Base-by-base conservation (phyloP, 1,140 invertebrate species). In the Bilobella aurantiaca region DNA sequence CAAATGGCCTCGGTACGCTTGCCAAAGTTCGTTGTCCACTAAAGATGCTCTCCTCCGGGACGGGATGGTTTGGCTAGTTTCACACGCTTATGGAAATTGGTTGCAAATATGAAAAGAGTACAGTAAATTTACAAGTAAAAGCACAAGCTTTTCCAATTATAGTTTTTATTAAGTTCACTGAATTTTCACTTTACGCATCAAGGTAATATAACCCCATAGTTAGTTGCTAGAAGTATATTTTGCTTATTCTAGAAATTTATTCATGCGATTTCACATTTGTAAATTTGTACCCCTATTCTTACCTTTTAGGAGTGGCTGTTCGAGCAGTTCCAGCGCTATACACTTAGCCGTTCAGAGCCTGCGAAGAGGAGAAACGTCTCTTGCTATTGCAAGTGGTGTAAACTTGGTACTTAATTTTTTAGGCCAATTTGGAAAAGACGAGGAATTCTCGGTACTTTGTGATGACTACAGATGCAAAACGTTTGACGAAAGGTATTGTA, bases 331-430 rank as follows among this genome's bases (percentile, higher is more conserved):
- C 27, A 61, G 47, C 27, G 64, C 32, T n/a, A n/a, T 69, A 14
- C 64, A 69, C 56, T 28, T 69, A 31, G 68, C 68, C 1, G 63
- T 64, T 25, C 32, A 65, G 5, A 63, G 42, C 27, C 32, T 69
- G n/a, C 58, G 49, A 16, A 27, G 34, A 16, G 56, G 31, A 28
- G 64, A 66, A 42, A 58, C 32, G 8, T 47, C 37, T 29, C 28
- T 69, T 3, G 68, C 68, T 0, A 21, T 69, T 1, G 61, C 64
- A 18, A 34, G 49, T 18, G 68, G 68, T 16, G 68, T 69, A 1
- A 69, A 69, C 57, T 56, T 69, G 31, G 34, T 66, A 14, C 61
- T 69, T 21, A 34, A 63, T 28, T 34, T 30, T 1, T 49, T 57
- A 1, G 31, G 25, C 18, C 64, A 58, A 3, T 58, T 66, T 14